Percentiles rank a stretch among this genome's conserved stretches.
These are phyloP conservation scores for Dysidea cf. avara DNA, from an alignment of 37 sponge, comb jelly and placozoan species.

Conservation along the genomic window DNA sequence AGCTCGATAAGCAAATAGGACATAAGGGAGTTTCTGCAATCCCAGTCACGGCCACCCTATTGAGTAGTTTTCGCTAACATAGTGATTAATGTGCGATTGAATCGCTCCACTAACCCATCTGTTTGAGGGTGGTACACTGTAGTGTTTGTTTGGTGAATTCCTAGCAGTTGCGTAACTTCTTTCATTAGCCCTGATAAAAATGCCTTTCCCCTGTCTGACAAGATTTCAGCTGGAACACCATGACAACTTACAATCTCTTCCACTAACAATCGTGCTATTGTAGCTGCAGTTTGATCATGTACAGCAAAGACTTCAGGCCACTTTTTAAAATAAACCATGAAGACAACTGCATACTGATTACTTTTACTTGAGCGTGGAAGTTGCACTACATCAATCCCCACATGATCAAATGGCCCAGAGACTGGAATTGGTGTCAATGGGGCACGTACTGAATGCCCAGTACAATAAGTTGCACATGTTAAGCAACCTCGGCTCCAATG, in stretches of 20 bases:
- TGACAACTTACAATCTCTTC: constrained; percentile 27
- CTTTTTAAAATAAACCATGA: constrained; percentile 43
- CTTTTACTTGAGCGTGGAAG: constrained; percentile 30
- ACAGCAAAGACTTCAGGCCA: constrained; percentile 45
- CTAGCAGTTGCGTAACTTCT: constrained; percentile 2
- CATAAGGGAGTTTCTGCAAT: constrained; percentile 13
- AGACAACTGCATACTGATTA: constrained; percentile 50
- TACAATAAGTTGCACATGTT: constrained; percentile 18
- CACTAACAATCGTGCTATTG: constrained; percentile 39
- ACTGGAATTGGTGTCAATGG: constrained; percentile 63
- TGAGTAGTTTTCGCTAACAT: constrained; percentile 30
- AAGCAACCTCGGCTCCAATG: constrained; percentile 38
- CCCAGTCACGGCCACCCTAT: constrained; percentile 16
- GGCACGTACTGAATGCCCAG: constrained; percentile 11
- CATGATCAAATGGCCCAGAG: constrained; percentile 38
- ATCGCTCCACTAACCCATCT: constrained; percentile 41
- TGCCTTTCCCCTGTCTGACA: constrained; percentile 25
- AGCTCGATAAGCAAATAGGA: constrained; percentile 39
- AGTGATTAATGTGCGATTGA: constrained; percentile 13
- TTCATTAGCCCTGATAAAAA: constrained; percentile 20
- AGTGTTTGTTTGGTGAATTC: too few species aligned
- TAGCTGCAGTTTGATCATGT: constrained; percentile 15
- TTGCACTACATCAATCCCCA: constrained; percentile 41
- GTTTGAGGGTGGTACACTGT: too few species aligned
- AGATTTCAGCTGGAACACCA: constrained; percentile 29